Percentiles rank a stretch among this genome's conserved stretches.
Conservation (phyloP, 1,140 invertebrate species). For the Drosophila mayri region DNA sequence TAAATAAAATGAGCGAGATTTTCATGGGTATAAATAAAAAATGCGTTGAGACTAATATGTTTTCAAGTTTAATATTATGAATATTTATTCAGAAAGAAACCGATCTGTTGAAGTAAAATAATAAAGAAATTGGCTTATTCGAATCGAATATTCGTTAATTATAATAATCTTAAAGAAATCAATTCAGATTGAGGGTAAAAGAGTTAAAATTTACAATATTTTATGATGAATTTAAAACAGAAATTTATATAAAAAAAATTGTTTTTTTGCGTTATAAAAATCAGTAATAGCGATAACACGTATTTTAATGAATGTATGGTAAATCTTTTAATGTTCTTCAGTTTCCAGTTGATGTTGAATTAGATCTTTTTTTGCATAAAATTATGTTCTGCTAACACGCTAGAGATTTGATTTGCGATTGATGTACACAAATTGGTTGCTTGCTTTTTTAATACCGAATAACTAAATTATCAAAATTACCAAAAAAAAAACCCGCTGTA, state of each 20-base stretch:
- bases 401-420: slow-evolving; percentile 56
- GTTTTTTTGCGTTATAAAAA: background rate
- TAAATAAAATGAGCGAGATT: background rate
- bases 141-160: too few relatives aligned
- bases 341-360: background rate
- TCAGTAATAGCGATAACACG: background rate
- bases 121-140: background rate
- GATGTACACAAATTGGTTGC: slow-evolving; percentile 50
- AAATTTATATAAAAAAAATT: background rate
- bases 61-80: background rate
- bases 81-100: too few relatives aligned
- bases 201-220: too few relatives aligned
- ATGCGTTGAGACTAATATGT: background rate
- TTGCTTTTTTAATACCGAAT: slow-evolving; percentile 60
- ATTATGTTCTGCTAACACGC: slow-evolving; percentile 35
- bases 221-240: background rate
- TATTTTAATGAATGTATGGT: background rate
- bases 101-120: too few relatives aligned
- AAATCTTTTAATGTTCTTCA: background rate
- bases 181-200: background rate
- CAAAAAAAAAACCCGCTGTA: slow-evolving; percentile 65
- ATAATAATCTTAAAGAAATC: background rate
- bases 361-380: slow-evolving; percentile 5
- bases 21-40: background rate
- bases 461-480: slow-evolving; percentile 64